Base-by-base conservation (phyloP, 2,888 invertebrate genomes). In the Temnothorax rugatulus region DNA sequence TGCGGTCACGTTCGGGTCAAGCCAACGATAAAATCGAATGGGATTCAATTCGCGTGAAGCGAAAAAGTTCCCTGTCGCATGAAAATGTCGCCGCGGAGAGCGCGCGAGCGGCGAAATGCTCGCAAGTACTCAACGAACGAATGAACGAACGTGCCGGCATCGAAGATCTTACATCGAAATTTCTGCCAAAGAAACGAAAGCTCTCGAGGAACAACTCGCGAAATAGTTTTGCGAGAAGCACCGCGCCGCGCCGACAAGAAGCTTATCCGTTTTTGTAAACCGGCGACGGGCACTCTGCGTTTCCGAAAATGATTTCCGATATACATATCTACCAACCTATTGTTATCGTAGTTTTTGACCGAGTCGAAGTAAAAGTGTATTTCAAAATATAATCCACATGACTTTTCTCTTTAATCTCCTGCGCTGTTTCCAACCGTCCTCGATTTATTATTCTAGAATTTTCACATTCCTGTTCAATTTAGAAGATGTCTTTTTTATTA, bases 261-360 rank as follows among this genome's bases (percentile, higher is more conserved):
- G 83, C 76, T 88, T 83, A 77, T 79, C 73, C 88, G 82, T 86
- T 84, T 85, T 89, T 87, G 64, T 52, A 84, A 85, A 71, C 83
- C 87, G 90, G 84, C 87, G 88, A 84, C 66, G 83, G 25, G 85
- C 86, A 85, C 54, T 82, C 79, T 84, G 87, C 86, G 84, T 83
- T 84, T 74, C 79, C 71, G 66, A 85, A 79, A 86, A 90, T 90
- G 90, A 93, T 94, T 94, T 93, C 93, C 91, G 91, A 93, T 92
- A 93, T 92, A 94, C 94, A 94, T 94, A 94, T 94, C 93, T 93
- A 94, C 92, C 92, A 92, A 93, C 91, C 91, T 94, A 94, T 94
- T 94, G 94, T 94, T 94, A 94, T 92, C 92, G 94, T 94, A 94
- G 94, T 94, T 94, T 94, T 94, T 94, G 94, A 94, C 93, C 92